Evolutionary conservation across 92 coral and sea anemone species (phyloP), one percentile per base, ranked within the genome.

Genomic region (Heteractis magnifica): DNA sequence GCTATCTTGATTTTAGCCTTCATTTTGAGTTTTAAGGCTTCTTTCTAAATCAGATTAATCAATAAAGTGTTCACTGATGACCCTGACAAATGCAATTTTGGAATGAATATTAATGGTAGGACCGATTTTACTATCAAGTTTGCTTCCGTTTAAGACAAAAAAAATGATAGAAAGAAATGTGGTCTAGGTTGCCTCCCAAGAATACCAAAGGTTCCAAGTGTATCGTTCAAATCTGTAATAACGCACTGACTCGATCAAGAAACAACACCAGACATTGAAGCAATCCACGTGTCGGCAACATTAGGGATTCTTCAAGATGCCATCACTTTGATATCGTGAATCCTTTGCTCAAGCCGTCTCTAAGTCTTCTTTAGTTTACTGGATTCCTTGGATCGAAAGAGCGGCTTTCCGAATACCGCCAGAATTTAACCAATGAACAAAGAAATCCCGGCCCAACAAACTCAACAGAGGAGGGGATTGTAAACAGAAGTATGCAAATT

Each of bases 401-500:
- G 23, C 70, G 8, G 26, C 21, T 62, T 62, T 8, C 23, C 9
- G 20, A 62, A 18, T 62, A 62, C 70, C 23, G 20, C 6, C 44
- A 34, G 44, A 34, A 62, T 23, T 62, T 55, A 18, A 23, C 70
- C 26, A 62, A 18, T 48, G 41, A 26, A 68, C 10, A 68, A 68
- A 68, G 23, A 26, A 68, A 53, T 53, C 58, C 13, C 58, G 13
- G 58, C 58, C 13, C 58, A 12, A 68, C 70, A 62, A 70, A 41
- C 62, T 50, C 44, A 65, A 41, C 84, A 81, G 6, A 81, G 52
- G 65, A 79, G 51, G 26, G 51, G 51, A n/a, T 79, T 65, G 83
- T 79, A 48, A 48, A 65, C 74, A 79, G 14, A 14, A 53, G 19
- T 81, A 81, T 81, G 84, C 77, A 81, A 81, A 81, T 81, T 51